These are phyloP conservation scores for Caenorhabditis sp. DNA, from an alignment of 2,888 invertebrate species.

Conservation along the genomic window DNA sequence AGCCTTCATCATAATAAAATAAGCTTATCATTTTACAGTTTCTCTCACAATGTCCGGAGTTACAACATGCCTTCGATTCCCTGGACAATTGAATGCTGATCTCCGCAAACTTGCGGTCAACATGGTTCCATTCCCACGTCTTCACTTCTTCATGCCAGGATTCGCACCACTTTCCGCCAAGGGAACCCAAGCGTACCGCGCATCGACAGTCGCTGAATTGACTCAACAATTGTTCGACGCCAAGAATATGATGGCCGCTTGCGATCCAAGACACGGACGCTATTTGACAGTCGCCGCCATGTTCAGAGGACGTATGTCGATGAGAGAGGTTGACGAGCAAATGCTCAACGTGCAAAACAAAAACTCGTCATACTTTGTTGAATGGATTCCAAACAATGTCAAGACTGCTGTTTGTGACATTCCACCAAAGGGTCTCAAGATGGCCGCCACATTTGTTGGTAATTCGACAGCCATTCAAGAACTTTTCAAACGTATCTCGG, in stretches of 20 bases:
- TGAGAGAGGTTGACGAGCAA: slow-evolving; percentile 75
- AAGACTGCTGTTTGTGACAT: no score
- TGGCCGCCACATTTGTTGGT: slow-evolving; percentile 90
- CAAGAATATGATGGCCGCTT: slow-evolving; percentile 76
- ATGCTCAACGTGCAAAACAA: no score
- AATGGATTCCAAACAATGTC: no score
- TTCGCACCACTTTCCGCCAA: slow-evolving; percentile 91
- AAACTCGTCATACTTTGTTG: no score
- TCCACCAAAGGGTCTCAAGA: slow-evolving; percentile 86
- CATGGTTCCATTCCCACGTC: slow-evolving; percentile 91
- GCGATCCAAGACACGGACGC: slow-evolving; percentile 74
- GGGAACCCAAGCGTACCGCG: slow-evolving; percentile 75
- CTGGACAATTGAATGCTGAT: no score
- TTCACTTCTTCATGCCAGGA: slow-evolving; percentile 75
- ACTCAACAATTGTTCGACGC: slow-evolving; percentile 79
- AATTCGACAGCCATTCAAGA: slow-evolving; percentile 89
- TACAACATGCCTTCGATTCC: slow-evolving; percentile 79
- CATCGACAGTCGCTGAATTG: slow-evolving; percentile 80
- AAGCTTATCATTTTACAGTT: slow-evolving; percentile 69
- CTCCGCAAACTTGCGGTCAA: slow-evolving; percentile 81
- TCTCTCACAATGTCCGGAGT: slow-evolving; percentile 74
- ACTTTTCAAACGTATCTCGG: slow-evolving; percentile 85
- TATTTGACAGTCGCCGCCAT: slow-evolving; percentile 77
- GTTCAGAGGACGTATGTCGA: slow-evolving; percentile 76
- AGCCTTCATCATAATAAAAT: not conserved